Evolutionary conservation across 1,140 invertebrate genomes (phyloP).

Genomic region (Pseudomyrmex cubaensis): DNA sequence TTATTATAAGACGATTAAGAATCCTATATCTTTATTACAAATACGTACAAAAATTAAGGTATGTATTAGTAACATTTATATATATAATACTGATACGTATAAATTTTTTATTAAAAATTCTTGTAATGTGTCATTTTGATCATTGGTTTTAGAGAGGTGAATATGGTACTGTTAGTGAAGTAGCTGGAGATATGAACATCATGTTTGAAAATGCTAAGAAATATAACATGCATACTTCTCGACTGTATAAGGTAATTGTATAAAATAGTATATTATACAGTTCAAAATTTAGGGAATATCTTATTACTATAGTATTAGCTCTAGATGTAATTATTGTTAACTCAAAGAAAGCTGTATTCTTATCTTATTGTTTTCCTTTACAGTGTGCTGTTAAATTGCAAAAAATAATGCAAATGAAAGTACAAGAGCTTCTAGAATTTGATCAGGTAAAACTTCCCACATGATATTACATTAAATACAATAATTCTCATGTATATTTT

Average conservation of each 20-base stretch:
- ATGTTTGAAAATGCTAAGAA: slow-evolving; percentile 99
- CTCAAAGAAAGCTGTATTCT: neutral
- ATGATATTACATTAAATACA: neutral
- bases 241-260: slow-evolving; percentile 91
- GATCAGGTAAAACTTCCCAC: slow-evolving; percentile 87
- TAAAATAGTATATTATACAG: no score
- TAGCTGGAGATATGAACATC: slow-evolving; percentile 98
- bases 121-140: slow-evolving; percentile 31
- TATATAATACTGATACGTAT: neutral
- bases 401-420: slow-evolving; percentile 93
- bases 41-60: slow-evolving; percentile 96
- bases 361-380: slow-evolving; percentile 59
- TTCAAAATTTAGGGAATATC: neutral
- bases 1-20: slow-evolving; percentile 98
- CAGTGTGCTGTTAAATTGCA: slow-evolving; percentile 92
- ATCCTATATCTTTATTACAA: slow-evolving; percentile 97
- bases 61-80: slow-evolving; percentile 42
- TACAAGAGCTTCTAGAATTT: slow-evolving; percentile 92
- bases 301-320: slow-evolving; percentile 37
- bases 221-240: slow-evolving; percentile 95
- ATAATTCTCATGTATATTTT: neutral
- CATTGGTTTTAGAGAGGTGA: slow-evolving; percentile 87
- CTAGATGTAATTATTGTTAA: slow-evolving; percentile 19
- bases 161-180: slow-evolving; percentile 94
- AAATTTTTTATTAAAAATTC: slow-evolving; percentile 33